These are phyloP conservation scores for Anthophora plumipes DNA, from an alignment of 2,888 invertebrate genomes.

Conservation along the genomic window DNA sequence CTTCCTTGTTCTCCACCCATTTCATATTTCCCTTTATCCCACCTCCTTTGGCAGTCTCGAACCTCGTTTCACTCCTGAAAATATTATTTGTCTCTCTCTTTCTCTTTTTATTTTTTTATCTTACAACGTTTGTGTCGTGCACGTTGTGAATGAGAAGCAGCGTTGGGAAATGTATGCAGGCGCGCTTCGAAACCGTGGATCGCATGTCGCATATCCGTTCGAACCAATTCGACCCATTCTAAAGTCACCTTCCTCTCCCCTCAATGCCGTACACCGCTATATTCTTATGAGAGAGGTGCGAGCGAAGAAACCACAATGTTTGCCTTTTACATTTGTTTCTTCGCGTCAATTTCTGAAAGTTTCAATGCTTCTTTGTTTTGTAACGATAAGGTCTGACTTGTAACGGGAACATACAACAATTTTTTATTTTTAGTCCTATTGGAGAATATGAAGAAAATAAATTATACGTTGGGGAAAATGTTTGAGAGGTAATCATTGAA, in stretches of 20 bases:
- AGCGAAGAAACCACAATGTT: conserved; percentile 39
- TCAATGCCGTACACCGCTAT: conserved; percentile 9
- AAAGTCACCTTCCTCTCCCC: not conserved
- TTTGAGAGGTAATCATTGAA: too few relatives aligned
- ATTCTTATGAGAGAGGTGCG: conserved; percentile 21
- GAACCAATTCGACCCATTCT: conserved; percentile 39
- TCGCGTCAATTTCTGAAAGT: conserved; percentile 43
- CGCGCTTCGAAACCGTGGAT: conserved; percentile 33
- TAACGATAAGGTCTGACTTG: not conserved
- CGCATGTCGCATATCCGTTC: conserved; percentile 60
- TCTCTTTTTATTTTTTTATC: not conserved
- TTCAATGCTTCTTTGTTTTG: conserved; percentile 6
- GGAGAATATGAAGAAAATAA: not conserved
- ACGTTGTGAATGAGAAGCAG: not conserved
- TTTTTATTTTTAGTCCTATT: not conserved
- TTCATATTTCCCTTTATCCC: conserved; percentile 22
- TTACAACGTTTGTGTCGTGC: conserved; percentile 5
- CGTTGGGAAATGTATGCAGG: conserved; percentile 11
- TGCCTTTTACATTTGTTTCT: conserved; percentile 30
- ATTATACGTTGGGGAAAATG: not conserved
- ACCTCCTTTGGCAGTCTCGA: conserved; percentile 24
- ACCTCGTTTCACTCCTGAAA: conserved; percentile 46
- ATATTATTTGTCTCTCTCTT: conserved; percentile 24
- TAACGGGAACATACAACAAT: not conserved
- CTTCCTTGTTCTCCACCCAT: conserved; percentile 55